Percentiles rank a stretch among this genome's conserved stretches.
Conservation (phyloP, 2,797 vertebrate genomes). For the Valencia hispanica region DNA sequence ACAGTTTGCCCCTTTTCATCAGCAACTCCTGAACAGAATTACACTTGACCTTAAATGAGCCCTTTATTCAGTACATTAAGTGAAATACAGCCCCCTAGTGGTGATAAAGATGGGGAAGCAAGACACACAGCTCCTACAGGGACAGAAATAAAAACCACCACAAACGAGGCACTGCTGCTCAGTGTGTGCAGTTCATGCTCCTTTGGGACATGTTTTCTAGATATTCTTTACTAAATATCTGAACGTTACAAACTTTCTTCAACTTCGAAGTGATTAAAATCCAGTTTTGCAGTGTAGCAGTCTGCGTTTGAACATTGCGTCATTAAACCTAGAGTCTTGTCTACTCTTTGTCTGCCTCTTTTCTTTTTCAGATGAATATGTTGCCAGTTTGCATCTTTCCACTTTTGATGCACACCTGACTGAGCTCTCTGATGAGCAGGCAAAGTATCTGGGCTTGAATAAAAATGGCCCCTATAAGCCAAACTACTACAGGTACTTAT, state of each 20-base stretch:
- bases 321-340: background rate
- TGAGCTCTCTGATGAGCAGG: conserved; percentile 92
- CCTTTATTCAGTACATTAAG: too few relatives aligned
- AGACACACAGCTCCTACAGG: too few relatives aligned
- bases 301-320: too few relatives aligned
- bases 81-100: too few relatives aligned
- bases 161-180: too few relatives aligned
- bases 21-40: too few relatives aligned
- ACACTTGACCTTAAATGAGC: too few relatives aligned
- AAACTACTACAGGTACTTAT: conserved; percentile 92
- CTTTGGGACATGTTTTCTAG: background rate
- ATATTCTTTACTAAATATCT: background rate
- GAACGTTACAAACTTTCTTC: background rate
- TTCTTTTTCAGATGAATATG: conserved; percentile 88
- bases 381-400: conserved; percentile 91
- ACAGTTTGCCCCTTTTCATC: too few relatives aligned
- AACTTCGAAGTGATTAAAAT: background rate
- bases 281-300: background rate
- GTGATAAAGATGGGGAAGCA: too few relatives aligned
- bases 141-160: too few relatives aligned
- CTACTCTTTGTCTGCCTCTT: background rate
- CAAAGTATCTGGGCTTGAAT: conserved; percentile 95
- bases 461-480: conserved; percentile 97
- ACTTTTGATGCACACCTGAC: conserved; percentile 95
- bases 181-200: background rate